These are phyloP conservation scores for Chymomyza amoena DNA, from an alignment of 2,888 invertebrate genomes.

Conservation along the genomic window DNA sequence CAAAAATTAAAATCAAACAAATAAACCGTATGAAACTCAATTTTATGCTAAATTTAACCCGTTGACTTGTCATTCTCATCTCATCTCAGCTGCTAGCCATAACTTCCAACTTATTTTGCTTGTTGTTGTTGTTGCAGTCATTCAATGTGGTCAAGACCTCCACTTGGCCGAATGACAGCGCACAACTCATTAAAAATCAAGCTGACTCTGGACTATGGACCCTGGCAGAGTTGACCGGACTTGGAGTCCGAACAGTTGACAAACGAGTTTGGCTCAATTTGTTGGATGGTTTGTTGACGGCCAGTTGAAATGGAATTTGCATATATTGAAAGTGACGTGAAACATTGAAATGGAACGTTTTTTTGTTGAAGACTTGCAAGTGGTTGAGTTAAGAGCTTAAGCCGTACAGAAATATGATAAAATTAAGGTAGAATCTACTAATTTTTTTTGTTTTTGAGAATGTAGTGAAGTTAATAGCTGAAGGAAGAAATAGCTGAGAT, in stretches of 20 bases:
- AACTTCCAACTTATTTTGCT: not conserved
- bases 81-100: not conserved
- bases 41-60: slow-evolving; percentile 23
- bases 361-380: not conserved
- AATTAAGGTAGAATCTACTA: no score
- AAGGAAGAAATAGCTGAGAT: no score
- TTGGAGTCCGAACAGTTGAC: not conserved
- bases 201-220: not conserved
- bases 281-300: not conserved
- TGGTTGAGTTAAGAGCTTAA: no score
- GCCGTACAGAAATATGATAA: no score
- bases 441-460: no score
- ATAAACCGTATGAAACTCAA: slow-evolving; percentile 17
- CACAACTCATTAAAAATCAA: slow-evolving; percentile 1
- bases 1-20: not conserved
- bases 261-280: not conserved
- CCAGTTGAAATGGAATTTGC: not conserved
- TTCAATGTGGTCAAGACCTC: not conserved
- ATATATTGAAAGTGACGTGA: not conserved
- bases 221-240: slow-evolving; percentile 5
- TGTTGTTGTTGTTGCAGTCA: slow-evolving; percentile 1
- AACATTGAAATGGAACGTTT: not conserved
- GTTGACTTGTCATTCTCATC: not conserved
- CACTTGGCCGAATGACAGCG: not conserved
- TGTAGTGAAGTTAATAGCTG: no score